Evolutionary conservation across 1,140 invertebrate genomes (phyloP), one percentile per base, ranked within the genome.

Genomic region (Popillia japonica): DNA sequence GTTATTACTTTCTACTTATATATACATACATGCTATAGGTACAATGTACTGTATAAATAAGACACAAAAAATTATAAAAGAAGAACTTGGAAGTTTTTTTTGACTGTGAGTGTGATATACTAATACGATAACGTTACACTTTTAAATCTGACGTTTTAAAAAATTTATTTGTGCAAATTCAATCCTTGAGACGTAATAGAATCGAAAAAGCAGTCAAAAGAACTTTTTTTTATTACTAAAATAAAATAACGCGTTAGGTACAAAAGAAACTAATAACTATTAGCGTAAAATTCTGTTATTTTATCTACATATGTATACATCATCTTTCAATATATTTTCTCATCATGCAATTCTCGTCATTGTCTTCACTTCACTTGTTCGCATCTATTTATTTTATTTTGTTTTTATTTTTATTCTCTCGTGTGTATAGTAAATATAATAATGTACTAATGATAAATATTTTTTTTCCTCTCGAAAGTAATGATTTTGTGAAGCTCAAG

Each of bases 401-500:
- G n/a, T n/a, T n/a, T n/a, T n/a, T 48, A 48, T 48, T 48, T 3
- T 27, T 22, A 27, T 27, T 23, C 27, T 68, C 48, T 55, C 61
- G 61, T 68, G 61, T 68, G 61, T 68, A 68, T 68, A 68, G n/a
- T 55, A 17, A 68, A 68, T 68, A 27, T 68, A 68, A 68, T 55
- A 34, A 20, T 20, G 23, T 68, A 68, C 61, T 68, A 68, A 68
- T 68, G 22, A 68, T 68, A 22, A 68, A 68, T 68, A 68, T 27
- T 27, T 68, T 22, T 27, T 23, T 27, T 34, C n/a, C 4, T 34
- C 27, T 34, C 27, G 61, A 68, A 17, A 22, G 61, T 68, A 68
- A 68, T 68, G 61, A 68, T 68, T 68, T 68, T 48, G 61, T 68
- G 22, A 68, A 68, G 61, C 61, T 68, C 61, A 68, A 68, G 61